Evolutionary conservation across 2,888 invertebrate species (phyloP).

Genomic region (Lutraria lutraria): DNA sequence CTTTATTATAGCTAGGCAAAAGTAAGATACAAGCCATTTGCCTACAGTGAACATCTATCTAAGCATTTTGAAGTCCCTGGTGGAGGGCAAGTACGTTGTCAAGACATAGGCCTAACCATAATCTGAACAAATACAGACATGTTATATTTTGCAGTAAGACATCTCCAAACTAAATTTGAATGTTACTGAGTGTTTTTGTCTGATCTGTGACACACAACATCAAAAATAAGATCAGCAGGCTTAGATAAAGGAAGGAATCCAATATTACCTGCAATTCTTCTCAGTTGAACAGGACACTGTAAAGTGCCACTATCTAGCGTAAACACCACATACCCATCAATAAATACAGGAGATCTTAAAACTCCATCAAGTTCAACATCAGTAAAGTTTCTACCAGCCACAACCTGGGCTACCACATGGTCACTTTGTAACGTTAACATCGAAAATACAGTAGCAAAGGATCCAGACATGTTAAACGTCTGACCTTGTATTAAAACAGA

Average conservation of each 20-base stretch:
- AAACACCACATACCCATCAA: conserved; percentile 52
- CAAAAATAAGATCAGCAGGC: too few species aligned
- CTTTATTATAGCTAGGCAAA: too few species aligned
- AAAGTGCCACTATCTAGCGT: conserved; percentile 10
- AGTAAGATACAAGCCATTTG: too few species aligned
- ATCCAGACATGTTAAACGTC: conserved; percentile 44
- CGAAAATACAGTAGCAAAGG: conserved; percentile 39
- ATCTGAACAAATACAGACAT: too few species aligned
- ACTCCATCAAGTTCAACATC: conserved; percentile 55
- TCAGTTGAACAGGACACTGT: conserved; percentile 44
- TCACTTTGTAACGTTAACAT: conserved; percentile 44
- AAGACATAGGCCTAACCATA: too few species aligned
- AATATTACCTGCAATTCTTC: conserved; percentile 30
- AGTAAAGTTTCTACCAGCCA: conserved; percentile 43
- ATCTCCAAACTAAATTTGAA: too few species aligned
- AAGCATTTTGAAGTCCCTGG: too few species aligned
- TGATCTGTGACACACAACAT: too few species aligned
- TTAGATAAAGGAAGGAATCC: not conserved
- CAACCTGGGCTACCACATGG: conserved; percentile 12
- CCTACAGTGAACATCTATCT: too few species aligned
- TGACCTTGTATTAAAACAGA: conserved; percentile 31
- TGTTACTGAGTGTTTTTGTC: too few species aligned
- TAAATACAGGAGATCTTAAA: conserved; percentile 32
- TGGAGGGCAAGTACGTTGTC: too few species aligned
- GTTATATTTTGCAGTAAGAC: too few species aligned